Conservation (phyloP, 2,797 vertebrate species). For the Alectoris magna region DNA sequence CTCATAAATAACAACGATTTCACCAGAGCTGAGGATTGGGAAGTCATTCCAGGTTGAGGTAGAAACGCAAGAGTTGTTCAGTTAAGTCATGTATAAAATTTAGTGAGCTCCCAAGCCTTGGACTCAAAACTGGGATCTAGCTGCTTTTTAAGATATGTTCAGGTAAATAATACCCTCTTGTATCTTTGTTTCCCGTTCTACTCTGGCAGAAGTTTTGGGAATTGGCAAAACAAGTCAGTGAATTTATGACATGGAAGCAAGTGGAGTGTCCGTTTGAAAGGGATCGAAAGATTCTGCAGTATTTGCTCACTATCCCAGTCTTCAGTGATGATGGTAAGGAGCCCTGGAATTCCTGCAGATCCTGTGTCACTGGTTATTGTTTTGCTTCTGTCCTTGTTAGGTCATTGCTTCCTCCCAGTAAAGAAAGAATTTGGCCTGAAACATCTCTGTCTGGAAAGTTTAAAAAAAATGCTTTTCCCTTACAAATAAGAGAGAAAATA, state of each 20-base stretch:
- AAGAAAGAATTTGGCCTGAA: background rate
- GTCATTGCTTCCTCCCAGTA: background rate
- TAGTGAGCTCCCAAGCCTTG: background rate
- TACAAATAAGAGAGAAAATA: background rate
- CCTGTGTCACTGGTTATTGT: background rate
- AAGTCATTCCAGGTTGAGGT: background rate
- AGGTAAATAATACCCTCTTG: background rate
- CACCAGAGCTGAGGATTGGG: background rate
- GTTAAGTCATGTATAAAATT: background rate
- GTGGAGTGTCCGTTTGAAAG: conserved; percentile 95
- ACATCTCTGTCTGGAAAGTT: background rate
- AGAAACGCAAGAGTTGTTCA: background rate
- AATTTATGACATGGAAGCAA: conserved; percentile 95
- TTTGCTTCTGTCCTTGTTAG: background rate
- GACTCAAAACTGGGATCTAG: background rate
- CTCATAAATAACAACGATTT: background rate
- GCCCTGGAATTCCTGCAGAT: background rate
- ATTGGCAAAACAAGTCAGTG: conserved; percentile 92
- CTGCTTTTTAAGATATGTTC: background rate
- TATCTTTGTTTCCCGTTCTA: background rate
- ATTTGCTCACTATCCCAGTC: conserved; percentile 90
- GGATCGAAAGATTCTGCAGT: conserved; percentile 91
- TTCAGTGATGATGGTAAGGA: conserved; percentile 92
- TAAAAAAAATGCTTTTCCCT: background rate
- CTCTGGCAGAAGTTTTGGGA: conserved; percentile 93